These are phyloP conservation scores for Chinchilla lanigera DNA, from an alignment of 2,113 vertebrate genomes.

Conservation along the genomic window DNA sequence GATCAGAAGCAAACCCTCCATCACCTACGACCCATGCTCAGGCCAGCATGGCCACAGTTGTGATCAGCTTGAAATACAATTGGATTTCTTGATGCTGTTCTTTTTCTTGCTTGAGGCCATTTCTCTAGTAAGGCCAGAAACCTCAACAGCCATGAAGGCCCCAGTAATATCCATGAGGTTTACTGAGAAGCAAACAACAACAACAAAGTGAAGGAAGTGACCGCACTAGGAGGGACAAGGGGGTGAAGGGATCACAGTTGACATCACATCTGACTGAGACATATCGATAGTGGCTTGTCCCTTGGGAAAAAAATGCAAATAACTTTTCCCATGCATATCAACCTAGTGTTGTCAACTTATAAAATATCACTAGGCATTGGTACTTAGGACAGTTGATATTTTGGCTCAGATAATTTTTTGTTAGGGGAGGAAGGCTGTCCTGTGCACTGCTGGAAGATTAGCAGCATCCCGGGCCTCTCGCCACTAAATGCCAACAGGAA, in stretches of 20 bases:
- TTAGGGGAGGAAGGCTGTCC: not conserved
- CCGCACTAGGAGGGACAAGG: not conserved
- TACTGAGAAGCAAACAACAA: not conserved
- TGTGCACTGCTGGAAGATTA: rapidly evolving
- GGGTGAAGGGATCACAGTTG: not conserved
- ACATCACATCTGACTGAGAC: no score
- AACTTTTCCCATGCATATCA: not conserved
- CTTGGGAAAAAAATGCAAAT: not conserved
- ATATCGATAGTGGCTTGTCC: not conserved
- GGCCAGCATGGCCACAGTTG: rapidly evolving
- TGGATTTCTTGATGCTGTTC: no score
- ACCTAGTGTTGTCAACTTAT: not conserved
- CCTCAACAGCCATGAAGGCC: not conserved
- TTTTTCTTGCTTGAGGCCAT: not conserved
- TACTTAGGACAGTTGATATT: not conserved
- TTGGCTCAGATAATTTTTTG: not conserved
- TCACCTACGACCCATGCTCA: not conserved
- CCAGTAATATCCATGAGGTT: not conserved
- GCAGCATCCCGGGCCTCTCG: not conserved
- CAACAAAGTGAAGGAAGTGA: no score
- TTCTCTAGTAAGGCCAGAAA: not conserved
- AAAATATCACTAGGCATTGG: not conserved
- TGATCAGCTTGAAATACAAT: not conserved
- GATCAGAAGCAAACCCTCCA: not conserved
- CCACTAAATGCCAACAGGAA: not conserved